phyloP scores from a whole-genome alignment of 2,113 vertebrate genomes.

The Cygnus atratus region DNA sequence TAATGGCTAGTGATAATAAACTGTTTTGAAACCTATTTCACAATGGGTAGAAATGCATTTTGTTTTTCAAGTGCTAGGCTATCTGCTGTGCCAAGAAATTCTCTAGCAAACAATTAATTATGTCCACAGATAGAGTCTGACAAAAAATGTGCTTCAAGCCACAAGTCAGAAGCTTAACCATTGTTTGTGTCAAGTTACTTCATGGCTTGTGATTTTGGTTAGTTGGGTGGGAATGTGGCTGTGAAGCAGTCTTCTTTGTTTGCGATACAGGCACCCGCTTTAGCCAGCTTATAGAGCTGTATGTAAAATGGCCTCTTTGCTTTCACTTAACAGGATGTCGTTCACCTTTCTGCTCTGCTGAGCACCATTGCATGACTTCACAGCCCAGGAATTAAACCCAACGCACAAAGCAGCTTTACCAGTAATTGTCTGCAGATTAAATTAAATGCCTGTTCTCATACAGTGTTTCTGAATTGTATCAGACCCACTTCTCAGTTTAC shows the following conservation, averaged over 20 bases:
- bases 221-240: slow-evolving; percentile 29
- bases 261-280: neutral
- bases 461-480: neutral
- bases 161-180: slow-evolving; percentile 52
- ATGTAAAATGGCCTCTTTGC: slow-evolving; percentile 31
- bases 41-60: neutral
- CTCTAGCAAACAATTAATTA: neutral
- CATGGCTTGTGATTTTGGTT: neutral
- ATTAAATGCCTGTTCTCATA: neutral
- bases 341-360: slow-evolving; percentile 74
- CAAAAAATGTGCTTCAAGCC: slow-evolving; percentile 47
- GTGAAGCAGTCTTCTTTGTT: slow-evolving; percentile 50
- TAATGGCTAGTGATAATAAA: neutral
- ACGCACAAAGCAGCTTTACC: slow-evolving; percentile 38
- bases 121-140: slow-evolving; percentile 20
- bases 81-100: neutral
- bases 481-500: neutral
- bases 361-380: slow-evolving; percentile 65
- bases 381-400: slow-evolving; percentile 52
- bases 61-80: neutral
- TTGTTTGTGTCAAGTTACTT: slow-evolving; percentile 24
- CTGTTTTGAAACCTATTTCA: neutral
- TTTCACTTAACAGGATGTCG: slow-evolving; percentile 19
- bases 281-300: slow-evolving; percentile 38
- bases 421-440: slow-evolving; percentile 44